A percentile compares a stretch with the other conserved stretches of the same genome.
phyloP scores from a whole-genome alignment of 2,113 vertebrate species.

The Urocynchramus pylzowi region DNA sequence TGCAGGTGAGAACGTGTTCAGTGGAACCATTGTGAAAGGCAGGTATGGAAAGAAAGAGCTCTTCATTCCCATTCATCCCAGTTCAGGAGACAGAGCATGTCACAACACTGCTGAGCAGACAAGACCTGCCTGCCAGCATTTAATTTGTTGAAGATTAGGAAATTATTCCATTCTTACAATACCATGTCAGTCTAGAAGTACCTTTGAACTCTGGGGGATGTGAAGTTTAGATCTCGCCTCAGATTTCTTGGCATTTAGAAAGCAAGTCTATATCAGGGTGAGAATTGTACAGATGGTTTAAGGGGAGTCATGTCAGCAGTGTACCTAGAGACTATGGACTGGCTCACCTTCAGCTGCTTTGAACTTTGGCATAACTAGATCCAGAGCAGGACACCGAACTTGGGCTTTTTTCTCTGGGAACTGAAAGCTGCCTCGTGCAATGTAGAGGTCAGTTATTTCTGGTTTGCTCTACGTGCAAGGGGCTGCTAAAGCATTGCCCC shows the following conservation, averaged over 20 bases:
- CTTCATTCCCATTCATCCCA: background rate
- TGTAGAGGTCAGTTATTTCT: background rate
- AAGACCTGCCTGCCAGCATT: conserved; percentile 39
- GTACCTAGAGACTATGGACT: background rate
- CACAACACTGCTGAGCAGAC: conserved; percentile 44
- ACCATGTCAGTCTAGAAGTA: background rate
- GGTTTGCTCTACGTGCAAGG: background rate
- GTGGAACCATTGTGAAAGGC: background rate
- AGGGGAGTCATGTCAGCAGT: background rate
- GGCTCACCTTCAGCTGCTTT: background rate
- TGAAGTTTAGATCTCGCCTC: background rate
- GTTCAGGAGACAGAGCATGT: background rate
- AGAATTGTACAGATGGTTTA: background rate
- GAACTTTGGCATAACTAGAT: background rate
- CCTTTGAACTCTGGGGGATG: conserved; percentile 4
- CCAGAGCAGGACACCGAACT: background rate
- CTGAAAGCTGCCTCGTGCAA: background rate
- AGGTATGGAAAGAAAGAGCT: background rate
- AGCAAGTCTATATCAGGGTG: background rate
- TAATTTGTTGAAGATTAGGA: conserved; percentile 54
- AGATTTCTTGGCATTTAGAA: background rate
- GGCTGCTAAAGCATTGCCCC: background rate
- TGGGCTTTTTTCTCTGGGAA: background rate
- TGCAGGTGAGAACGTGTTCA: background rate
- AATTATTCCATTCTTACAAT: conserved; percentile 23